phyloP scores from a whole-genome alignment of 2,113 vertebrate species.

The Notothenia coriiceps region DNA sequence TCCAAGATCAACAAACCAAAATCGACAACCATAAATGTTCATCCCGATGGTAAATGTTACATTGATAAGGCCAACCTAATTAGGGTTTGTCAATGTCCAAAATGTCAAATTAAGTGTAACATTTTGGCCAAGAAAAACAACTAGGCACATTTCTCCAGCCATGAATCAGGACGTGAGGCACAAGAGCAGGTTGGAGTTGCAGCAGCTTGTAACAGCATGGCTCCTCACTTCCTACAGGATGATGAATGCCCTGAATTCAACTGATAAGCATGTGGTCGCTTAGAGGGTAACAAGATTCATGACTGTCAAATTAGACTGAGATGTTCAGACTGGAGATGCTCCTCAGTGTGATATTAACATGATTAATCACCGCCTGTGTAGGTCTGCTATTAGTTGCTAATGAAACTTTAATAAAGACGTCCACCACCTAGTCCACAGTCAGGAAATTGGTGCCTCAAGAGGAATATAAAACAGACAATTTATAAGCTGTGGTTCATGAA shows the following conservation, averaged over 20 bases:
- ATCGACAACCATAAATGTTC: neutral
- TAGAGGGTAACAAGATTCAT: slow-evolving; percentile 67
- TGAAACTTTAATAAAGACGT: slow-evolving; percentile 42
- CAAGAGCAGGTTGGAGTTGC: slow-evolving; percentile 27
- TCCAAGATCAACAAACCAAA: neutral
- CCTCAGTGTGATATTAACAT: slow-evolving; percentile 47
- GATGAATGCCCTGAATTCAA: slow-evolving; percentile 64
- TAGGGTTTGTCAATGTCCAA: no score
- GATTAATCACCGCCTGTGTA: slow-evolving; percentile 46
- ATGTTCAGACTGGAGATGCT: slow-evolving; percentile 48
- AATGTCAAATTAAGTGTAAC: neutral
- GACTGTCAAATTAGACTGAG: slow-evolving; percentile 69
- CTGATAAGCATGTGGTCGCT: slow-evolving; percentile 54
- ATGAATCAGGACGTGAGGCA: slow-evolving; percentile 23
- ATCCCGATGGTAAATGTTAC: neutral
- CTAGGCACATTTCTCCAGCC: slow-evolving; percentile 1
- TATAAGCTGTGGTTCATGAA: neutral
- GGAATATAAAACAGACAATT: neutral
- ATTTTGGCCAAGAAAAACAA: slow-evolving; percentile 9
- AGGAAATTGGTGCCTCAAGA: slow-evolving; percentile 18
- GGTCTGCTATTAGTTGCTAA: slow-evolving; percentile 40
- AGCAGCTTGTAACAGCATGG: slow-evolving; percentile 48
- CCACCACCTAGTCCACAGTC: neutral
- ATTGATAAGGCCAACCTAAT: neutral
- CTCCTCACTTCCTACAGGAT: slow-evolving; percentile 57